Conservation (phyloP, 2,888 invertebrate genomes). For the Furcula furcula region DNA sequence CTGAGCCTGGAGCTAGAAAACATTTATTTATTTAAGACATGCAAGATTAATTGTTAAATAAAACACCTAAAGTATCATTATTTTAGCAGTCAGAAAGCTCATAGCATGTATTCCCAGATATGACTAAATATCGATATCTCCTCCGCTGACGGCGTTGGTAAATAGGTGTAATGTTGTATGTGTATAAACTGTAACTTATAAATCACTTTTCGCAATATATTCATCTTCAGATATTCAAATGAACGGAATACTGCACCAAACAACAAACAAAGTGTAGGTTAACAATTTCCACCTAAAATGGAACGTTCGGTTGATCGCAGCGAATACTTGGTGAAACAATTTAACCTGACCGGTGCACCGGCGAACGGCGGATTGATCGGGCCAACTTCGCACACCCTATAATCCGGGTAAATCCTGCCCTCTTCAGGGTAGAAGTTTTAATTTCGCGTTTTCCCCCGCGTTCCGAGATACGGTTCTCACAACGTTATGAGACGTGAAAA, state of each 20-base stretch:
- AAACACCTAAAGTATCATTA: too few species aligned
- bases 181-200: too few species aligned
- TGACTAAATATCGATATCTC: too few species aligned
- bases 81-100: too few species aligned
- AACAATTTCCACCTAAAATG: neutral
- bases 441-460: slow-evolving; percentile 16
- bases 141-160: too few species aligned
- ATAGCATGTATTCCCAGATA: too few species aligned
- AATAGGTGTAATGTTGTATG: too few species aligned
- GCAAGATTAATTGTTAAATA: too few species aligned
- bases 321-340: slow-evolving; percentile 19
- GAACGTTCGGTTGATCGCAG: slow-evolving; percentile 7
- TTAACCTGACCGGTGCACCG: slow-evolving; percentile 12
- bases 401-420: slow-evolving; percentile 8
- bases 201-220: too few species aligned
- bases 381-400: slow-evolving; percentile 8
- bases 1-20: too few species aligned
- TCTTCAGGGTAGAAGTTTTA: slow-evolving; percentile 21
- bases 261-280: neutral
- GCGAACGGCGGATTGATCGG: slow-evolving; percentile 20
- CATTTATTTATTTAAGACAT: too few species aligned
- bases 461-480: slow-evolving; percentile 3
- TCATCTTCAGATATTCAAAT: too few species aligned
- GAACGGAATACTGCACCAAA: neutral
- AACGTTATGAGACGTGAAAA: slow-evolving; percentile 29